Evolutionary conservation across 2,888 invertebrate genomes (phyloP), one percentile per base, ranked within the genome.

Genomic region (Chrysopilus asiliformis): DNA sequence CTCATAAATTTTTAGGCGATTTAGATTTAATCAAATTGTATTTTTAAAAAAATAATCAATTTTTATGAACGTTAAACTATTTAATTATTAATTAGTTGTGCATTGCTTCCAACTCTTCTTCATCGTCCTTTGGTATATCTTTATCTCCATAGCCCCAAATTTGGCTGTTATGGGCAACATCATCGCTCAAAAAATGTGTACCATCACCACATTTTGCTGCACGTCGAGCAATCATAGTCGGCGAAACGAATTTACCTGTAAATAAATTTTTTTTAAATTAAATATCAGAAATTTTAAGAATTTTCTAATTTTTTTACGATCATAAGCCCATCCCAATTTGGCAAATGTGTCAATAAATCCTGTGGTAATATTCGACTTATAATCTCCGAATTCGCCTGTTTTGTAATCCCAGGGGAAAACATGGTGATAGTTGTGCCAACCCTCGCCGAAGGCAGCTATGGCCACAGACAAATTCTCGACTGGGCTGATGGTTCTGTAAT

Each of bases 381-480:
- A 66, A 35, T 67, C 60, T 1, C 79, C 79, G 15, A 78, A 64
- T 65, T 76, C 79, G 43, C 68, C 79, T 47, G 74, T 75, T 54
- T 70, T 70, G 60, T 73, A 77, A 54, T 73, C 76, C 74, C 72
- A 78, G 29, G 82, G 82, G 32, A 63, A 62, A 3, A 79, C 81
- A 55, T 84, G 83, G 53, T 84, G 83, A 53, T 78, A 84, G 58
- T 84, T 84, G 59, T 84, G 84, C 81, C 81, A 84, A 12, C 83
- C 84, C 53, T 84, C 84, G 1, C 84, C 84, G 12, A 83, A 57
- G 0, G 83, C 78, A 6, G 79, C 75, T 28, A 83, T 60, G n/a
- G 82, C 77, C 1, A 84, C 82, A 4, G 73, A 63, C 5, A 74
- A 56, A 50, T 76, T 82, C 52, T 84, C 83, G 4, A 76, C 77